A percentile compares a stretch with the other conserved stretches of the same genome.
phyloP scores from a whole-genome alignment of 2,888 invertebrate species.

The Heliconius cydno region DNA sequence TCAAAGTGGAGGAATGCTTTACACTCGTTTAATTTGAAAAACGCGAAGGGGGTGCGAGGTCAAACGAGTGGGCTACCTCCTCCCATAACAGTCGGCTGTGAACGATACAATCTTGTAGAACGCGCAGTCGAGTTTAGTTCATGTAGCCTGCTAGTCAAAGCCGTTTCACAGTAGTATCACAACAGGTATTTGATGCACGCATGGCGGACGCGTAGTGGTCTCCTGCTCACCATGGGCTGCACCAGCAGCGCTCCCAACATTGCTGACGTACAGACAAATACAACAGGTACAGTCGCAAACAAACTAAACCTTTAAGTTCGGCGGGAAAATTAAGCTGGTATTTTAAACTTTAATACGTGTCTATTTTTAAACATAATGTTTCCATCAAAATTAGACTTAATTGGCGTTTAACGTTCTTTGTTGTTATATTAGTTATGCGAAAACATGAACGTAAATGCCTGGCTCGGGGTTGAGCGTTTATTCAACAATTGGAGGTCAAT shows the following conservation, averaged over 20 bases:
- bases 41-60: constrained; percentile 83
- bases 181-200: constrained; percentile 39
- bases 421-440: constrained; percentile 49
- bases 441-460: constrained; percentile 40
- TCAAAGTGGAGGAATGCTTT: constrained; percentile 62
- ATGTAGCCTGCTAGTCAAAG: constrained; percentile 64
- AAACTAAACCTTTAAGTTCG: not conserved
- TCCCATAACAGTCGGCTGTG: constrained; percentile 68
- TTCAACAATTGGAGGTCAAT: constrained; percentile 50
- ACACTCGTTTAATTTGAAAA: constrained; percentile 79
- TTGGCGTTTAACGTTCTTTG: constrained; percentile 43
- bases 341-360: not conserved
- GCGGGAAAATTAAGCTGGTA: not conserved
- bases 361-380: constrained; percentile 23
- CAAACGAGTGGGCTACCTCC: constrained; percentile 78
- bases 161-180: constrained; percentile 44
- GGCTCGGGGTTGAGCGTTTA: constrained; percentile 46
- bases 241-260: constrained; percentile 75
- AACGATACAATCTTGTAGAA: constrained; percentile 74
- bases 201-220: constrained; percentile 48
- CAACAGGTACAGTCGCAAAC: constrained; percentile 57
- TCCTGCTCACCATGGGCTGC: constrained; percentile 73
- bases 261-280: constrained; percentile 58
- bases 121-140: constrained; percentile 67
- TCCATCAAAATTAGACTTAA: constrained; percentile 35